A percentile compares a stretch with the other conserved stretches of the same genome.
Conservation (phyloP, 1,140 invertebrate species). For the Oppia nitens region DNA sequence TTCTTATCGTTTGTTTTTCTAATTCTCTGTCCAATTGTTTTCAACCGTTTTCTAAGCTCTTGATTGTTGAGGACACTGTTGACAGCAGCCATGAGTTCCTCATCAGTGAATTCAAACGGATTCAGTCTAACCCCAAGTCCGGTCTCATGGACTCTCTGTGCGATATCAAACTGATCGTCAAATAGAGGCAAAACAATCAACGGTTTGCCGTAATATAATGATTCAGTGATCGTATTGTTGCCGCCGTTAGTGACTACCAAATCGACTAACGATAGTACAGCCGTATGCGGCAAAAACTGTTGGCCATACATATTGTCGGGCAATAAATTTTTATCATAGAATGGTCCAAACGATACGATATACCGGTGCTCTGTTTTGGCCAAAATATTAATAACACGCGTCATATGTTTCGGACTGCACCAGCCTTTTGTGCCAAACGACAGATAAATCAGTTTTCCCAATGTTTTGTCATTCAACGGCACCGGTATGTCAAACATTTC, state of each 20-base stretch:
- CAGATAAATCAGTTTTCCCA: conserved; percentile 13
- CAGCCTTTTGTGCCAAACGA: conserved; percentile 17
- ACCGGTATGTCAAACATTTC: no score
- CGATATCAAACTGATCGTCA: no score
- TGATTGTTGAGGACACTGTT: conserved; percentile 5
- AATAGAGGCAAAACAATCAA: conserved; percentile 11
- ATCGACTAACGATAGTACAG: not conserved
- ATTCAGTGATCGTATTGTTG: no score
- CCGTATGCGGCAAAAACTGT: not conserved
- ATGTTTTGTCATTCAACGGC: no score
- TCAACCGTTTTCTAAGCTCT: conserved; percentile 3
- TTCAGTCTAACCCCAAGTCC: conserved; percentile 6
- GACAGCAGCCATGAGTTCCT: conserved; percentile 12
- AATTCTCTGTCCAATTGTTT: conserved; percentile 8
- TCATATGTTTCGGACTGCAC: conserved; percentile 12
- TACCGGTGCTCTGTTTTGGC: conserved; percentile 3
- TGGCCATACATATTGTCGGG: conserved; percentile 7
- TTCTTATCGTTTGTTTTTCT: not conserved
- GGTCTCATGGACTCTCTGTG: no score
- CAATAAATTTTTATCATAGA: conserved; percentile 5
- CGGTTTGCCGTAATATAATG: conserved; percentile 10
- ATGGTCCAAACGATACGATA: not conserved
- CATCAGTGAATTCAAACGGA: conserved; percentile 9
- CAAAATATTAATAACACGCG: not conserved
- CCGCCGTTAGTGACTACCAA: conserved; percentile 11